phyloP scores from a whole-genome alignment of 2,113 vertebrate species.

The Sceloporus tristichus region DNA sequence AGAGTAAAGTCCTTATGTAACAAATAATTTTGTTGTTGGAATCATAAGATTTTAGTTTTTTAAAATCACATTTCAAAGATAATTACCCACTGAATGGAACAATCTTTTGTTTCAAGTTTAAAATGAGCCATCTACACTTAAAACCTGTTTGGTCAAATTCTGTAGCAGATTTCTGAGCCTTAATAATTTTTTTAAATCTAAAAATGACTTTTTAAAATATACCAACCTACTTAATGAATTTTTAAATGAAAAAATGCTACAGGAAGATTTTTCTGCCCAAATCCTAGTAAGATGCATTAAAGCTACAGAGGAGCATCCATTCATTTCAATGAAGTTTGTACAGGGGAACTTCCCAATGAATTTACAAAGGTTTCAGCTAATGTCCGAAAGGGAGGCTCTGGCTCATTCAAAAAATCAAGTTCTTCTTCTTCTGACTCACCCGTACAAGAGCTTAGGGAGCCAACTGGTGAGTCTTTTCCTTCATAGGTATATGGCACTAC shows the following conservation, averaged over 20 bases:
- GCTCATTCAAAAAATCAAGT: constrained; percentile 87
- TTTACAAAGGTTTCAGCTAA: constrained; percentile 83
- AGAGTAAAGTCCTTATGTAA: constrained; percentile 8
- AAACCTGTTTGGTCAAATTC: constrained; percentile 40
- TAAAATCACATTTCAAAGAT: neutral
- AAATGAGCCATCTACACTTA: constrained; percentile 46
- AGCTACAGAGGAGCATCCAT: neutral
- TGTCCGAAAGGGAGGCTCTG: constrained; percentile 91
- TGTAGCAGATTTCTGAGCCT: constrained; percentile 1
- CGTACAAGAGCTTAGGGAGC: constrained; percentile 91
- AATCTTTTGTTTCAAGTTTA: constrained; percentile 41
- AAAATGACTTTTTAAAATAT: neutral
- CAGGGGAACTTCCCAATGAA: neutral
- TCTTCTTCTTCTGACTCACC: constrained; percentile 77
- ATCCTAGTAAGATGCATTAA: neutral
- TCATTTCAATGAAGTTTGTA: neutral
- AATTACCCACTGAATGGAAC: constrained; percentile 23
- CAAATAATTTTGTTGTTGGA: constrained; percentile 30
- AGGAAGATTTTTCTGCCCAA: neutral
- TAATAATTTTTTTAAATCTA: constrained; percentile 12
- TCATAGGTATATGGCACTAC: constrained; percentile 85
- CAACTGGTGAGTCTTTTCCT: constrained; percentile 86
- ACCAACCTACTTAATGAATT: constrained; percentile 22
- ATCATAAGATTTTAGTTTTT: constrained; percentile 32
- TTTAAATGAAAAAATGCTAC: neutral